Conservation (phyloP, 2,797 vertebrate genomes). For the Nyctibius grandis region DNA sequence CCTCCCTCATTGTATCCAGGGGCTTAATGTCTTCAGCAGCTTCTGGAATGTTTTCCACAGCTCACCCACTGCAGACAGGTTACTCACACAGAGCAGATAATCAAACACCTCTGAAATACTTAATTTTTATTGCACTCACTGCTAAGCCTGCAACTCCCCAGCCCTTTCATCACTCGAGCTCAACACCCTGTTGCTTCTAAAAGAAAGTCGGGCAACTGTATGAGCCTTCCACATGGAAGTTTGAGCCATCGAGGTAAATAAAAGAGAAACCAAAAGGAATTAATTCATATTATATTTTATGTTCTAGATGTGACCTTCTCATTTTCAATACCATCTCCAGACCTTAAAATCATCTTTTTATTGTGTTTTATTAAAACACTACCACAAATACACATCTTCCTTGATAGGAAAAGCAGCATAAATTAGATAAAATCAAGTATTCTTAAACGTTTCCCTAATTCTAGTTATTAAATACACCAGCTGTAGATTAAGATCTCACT, state of each 20-base stretch:
- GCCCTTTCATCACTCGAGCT: background rate
- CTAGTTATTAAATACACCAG: background rate
- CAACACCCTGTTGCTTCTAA: background rate
- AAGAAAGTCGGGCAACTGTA: background rate
- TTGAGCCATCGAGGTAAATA: background rate
- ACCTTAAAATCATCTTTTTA: background rate
- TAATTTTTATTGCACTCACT: background rate
- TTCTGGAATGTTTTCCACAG: background rate
- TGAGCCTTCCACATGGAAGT: background rate
- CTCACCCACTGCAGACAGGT: background rate
- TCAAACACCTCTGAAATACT: background rate
- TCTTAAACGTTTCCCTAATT: slow-evolving; percentile 8
- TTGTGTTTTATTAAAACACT: background rate
- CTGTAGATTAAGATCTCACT: slow-evolving; percentile 4
- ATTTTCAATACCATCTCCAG: background rate
- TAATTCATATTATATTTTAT: background rate
- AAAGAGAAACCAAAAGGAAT: background rate
- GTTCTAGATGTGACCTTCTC: background rate
- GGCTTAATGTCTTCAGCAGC: background rate
- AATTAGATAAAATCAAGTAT: background rate
- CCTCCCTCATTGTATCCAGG: background rate
- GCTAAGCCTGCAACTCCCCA: background rate
- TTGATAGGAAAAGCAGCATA: background rate
- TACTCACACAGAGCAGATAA: background rate
- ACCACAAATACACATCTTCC: background rate